A percentile compares a stretch with the other conserved stretches of the same genome.
Evolutionary conservation across 2,888 invertebrate species (phyloP).

Genomic region (Anthophora plumipes): DNA sequence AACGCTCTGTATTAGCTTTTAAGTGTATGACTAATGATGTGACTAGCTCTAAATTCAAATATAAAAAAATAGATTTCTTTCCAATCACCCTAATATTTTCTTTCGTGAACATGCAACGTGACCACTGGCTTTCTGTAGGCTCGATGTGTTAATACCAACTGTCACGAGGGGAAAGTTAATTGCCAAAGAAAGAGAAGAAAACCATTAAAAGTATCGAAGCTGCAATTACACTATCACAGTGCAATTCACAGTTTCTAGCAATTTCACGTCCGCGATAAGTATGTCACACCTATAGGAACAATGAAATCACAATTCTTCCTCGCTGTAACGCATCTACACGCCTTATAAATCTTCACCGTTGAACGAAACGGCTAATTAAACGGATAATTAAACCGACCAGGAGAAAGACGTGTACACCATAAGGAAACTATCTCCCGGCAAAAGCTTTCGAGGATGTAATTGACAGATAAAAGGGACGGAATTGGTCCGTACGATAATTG

Average conservation of each 20-base stretch:
- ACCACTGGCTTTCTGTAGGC: too few relatives aligned
- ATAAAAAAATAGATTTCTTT: too few relatives aligned
- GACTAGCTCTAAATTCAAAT: too few relatives aligned
- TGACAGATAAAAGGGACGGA: not conserved
- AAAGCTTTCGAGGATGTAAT: not conserved
- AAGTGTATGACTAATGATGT: too few relatives aligned
- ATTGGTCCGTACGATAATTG: not conserved
- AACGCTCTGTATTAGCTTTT: too few relatives aligned
- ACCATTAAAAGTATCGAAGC: not conserved
- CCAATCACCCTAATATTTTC: too few relatives aligned
- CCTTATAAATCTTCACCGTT: not conserved
- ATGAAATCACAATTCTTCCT: not conserved
- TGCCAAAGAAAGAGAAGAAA: not conserved
- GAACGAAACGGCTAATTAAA: not conserved
- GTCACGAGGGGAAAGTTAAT: not conserved
- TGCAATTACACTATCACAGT: too few relatives aligned
- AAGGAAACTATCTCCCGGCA: not conserved
- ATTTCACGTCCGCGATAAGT: not conserved
- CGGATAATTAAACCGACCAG: not conserved
- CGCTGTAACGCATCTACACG: not conserved
- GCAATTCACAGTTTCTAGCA: not conserved
- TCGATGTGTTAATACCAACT: too few relatives aligned
- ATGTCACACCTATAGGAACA: not conserved
- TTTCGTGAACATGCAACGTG: too few relatives aligned
- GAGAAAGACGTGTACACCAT: not conserved